phyloP scores from a whole-genome alignment of 2,888 invertebrate genomes.

The Plebejus argus region DNA sequence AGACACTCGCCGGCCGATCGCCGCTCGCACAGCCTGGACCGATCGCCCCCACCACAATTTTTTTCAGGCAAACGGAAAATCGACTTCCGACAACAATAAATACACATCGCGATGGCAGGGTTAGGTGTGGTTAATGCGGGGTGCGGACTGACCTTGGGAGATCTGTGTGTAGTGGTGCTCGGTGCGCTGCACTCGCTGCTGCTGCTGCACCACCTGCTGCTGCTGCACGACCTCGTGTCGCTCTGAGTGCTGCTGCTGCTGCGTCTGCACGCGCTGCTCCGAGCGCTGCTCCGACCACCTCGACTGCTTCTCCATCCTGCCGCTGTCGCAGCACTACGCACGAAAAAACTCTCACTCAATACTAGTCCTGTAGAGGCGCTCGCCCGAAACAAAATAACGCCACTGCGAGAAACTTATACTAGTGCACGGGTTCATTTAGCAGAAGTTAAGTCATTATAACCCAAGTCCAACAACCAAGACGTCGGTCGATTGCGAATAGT shows the following conservation, averaged over 20 bases:
- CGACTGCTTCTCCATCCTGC: constrained; percentile 89
- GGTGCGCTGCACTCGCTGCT: constrained; percentile 75
- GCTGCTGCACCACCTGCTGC: background rate
- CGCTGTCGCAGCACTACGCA: constrained; percentile 71
- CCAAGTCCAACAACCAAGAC: constrained; percentile 90
- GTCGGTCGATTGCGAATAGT: constrained; percentile 96
- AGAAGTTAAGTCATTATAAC: constrained; percentile 90
- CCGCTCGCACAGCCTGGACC: constrained; percentile 44
- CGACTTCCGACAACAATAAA: background rate
- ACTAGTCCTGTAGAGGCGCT: constrained; percentile 68
- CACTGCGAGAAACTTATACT: constrained; percentile 75
- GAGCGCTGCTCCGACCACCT: constrained; percentile 75
- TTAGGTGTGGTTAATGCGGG: constrained; percentile 29
- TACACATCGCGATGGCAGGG: constrained; percentile 42
- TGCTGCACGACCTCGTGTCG: constrained; percentile 73
- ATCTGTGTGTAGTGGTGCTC: constrained; percentile 90
- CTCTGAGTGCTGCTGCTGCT: constrained; percentile 66
- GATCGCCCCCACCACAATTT: constrained; percentile 43
- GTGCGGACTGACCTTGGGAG: constrained; percentile 83
- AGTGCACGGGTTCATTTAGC: constrained; percentile 83
- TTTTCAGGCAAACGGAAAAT: constrained; percentile 29
- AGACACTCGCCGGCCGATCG: constrained; percentile 59
- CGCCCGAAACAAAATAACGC: constrained; percentile 66
- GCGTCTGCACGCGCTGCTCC: constrained; percentile 67
- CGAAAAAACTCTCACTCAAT: constrained; percentile 76